Conservation (phyloP, 2,888 invertebrate genomes). For the Acanthosepion lycidas region DNA sequence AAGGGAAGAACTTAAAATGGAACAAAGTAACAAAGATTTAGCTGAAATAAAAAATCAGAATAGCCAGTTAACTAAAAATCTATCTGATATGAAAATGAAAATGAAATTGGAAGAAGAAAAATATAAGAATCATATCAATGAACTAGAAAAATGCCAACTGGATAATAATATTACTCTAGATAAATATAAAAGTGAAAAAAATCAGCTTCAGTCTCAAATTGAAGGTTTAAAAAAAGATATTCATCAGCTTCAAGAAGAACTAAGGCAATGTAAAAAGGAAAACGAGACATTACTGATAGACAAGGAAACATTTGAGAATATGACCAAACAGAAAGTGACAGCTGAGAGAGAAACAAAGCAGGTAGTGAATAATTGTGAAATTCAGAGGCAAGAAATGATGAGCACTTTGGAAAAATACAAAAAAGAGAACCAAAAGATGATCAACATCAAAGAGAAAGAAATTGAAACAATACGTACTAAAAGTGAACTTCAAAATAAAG, state of each 20-base stretch:
- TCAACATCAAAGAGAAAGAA: constrained; percentile 37
- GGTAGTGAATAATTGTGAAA: neutral
- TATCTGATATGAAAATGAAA: constrained; percentile 40
- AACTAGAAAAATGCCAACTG: neutral
- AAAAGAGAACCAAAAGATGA: constrained; percentile 38
- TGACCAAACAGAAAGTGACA: neutral
- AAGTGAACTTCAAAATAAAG: neutral
- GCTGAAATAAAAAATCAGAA: constrained; percentile 24
- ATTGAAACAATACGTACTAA: neutral
- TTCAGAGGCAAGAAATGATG: constrained; percentile 18
- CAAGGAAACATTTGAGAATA: neutral
- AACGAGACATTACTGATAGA: neutral
- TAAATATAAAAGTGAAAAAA: neutral
- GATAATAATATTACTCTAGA: neutral
- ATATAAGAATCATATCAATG: neutral
- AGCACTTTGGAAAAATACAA: constrained; percentile 39
- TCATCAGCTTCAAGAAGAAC: neutral
- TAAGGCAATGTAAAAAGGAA: neutral
- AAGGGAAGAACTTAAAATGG: neutral
- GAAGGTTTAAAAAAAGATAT: neutral
- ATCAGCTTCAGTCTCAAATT: neutral
- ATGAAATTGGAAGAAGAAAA: constrained; percentile 10
- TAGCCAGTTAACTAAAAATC: neutral
- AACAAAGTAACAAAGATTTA: neutral
- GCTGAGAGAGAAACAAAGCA: neutral